A percentile compares a stretch with the other conserved stretches of the same genome.
Evolutionary conservation across 37 sponge, comb jelly and placozoan species (phyloP).

Genomic region (Chondrosia reniformis): DNA sequence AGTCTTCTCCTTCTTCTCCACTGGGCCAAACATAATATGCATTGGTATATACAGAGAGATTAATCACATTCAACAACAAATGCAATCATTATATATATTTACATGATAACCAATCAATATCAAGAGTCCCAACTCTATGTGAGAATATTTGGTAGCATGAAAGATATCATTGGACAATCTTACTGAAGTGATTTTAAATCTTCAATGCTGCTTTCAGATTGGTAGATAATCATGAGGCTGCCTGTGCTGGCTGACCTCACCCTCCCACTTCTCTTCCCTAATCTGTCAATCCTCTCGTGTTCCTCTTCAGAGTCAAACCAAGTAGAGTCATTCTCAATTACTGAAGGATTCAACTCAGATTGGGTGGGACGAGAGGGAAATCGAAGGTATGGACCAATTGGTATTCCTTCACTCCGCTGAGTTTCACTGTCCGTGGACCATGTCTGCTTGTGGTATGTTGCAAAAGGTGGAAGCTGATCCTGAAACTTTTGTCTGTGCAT

Average conservation of each 20-base stretch:
- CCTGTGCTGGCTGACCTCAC: conserved; percentile 21
- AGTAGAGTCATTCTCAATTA: background rate
- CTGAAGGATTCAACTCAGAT: background rate
- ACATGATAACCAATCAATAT: too few relatives aligned
- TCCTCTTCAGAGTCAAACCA: conserved; percentile 12
- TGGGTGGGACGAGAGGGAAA: background rate
- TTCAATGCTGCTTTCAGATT: conserved; percentile 6
- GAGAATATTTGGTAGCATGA: too few relatives aligned
- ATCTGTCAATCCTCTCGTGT: background rate
- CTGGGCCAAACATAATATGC: too few relatives aligned
- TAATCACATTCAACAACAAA: too few relatives aligned
- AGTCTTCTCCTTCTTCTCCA: too few relatives aligned
- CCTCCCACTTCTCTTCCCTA: background rate
- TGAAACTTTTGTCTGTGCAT: too few relatives aligned
- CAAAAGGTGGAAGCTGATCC: background rate
- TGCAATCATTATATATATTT: too few relatives aligned
- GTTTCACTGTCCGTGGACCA: conserved; percentile 10
- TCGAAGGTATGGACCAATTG: background rate
- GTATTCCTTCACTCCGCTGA: background rate
- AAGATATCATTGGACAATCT: background rate
- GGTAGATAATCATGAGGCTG: conserved; percentile 18
- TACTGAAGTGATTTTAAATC: conserved; percentile 14
- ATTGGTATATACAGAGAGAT: too few relatives aligned
- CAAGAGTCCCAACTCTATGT: too few relatives aligned
- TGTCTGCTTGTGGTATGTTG: conserved; percentile 21